Conservation (phyloP, 2,797 vertebrate species). For the Eremophila alpestris region DNA sequence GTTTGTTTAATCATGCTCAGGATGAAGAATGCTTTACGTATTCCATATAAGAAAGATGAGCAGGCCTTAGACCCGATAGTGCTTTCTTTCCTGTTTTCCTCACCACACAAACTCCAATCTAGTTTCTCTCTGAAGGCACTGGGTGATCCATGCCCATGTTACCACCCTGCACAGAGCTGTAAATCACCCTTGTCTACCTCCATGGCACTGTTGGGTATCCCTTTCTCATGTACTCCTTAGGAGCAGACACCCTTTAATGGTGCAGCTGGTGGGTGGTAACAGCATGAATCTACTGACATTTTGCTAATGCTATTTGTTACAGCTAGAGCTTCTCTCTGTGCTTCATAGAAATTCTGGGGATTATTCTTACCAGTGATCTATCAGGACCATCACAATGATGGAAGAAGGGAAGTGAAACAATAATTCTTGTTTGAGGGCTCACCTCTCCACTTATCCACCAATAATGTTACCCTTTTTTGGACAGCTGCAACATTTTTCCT, state of each 20-base stretch:
- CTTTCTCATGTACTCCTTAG: not conserved
- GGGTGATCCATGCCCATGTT: not conserved
- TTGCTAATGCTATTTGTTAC: not conserved
- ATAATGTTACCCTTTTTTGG: not conserved
- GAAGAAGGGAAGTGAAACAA: not conserved
- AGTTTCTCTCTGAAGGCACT: not conserved
- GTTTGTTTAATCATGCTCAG: not conserved
- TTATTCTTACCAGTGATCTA: not conserved
- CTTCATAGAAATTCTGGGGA: not conserved
- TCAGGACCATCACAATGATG: not conserved
- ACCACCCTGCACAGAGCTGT: not conserved
- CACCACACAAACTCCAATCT: not conserved
- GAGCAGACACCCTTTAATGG: not conserved
- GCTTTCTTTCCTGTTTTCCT: not conserved
- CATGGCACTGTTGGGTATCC: not conserved
- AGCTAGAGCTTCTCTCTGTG: not conserved
- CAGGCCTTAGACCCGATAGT: not conserved
- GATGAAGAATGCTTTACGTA: not conserved
- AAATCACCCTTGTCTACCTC: not conserved
- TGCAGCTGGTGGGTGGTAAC: not conserved
- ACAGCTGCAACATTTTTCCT: not conserved
- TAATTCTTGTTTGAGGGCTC: not conserved
- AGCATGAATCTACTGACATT: not conserved
- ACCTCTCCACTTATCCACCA: not conserved
- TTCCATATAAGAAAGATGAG: not conserved